phyloP scores from a whole-genome alignment of 2,113 vertebrate genomes.

The Chrysemys picta region DNA sequence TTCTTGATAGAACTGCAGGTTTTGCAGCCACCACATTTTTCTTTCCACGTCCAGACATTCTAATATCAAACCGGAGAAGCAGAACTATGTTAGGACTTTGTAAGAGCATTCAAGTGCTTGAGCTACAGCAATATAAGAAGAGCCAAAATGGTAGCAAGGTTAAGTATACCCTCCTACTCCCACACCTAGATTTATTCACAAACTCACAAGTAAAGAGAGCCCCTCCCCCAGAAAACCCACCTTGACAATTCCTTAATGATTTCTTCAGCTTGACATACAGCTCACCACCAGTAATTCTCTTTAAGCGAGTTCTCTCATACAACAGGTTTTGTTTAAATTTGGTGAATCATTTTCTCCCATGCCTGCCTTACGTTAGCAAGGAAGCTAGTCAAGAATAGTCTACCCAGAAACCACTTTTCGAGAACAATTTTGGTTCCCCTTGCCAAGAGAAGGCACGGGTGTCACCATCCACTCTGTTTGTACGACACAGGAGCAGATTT shows the following conservation, averaged over 20 bases:
- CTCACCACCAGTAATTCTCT: not conserved
- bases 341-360: not conserved
- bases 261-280: not conserved
- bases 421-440: not conserved
- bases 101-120: rapidly evolving
- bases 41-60: slow-evolving; percentile 84
- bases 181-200: not conserved
- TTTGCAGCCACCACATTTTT: not conserved
- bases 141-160: rapidly evolving
- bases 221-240: too few relatives aligned
- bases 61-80: not conserved
- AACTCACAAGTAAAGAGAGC: slow-evolving; percentile 58
- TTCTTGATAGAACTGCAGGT: slow-evolving; percentile 3
- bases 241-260: not conserved
- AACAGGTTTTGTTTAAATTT: not conserved
- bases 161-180: not conserved
- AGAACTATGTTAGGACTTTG: not conserved
- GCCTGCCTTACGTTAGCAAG: not conserved
- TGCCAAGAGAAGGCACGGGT: not conserved
- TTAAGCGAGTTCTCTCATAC: not conserved
- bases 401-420: not conserved
- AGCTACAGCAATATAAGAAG: not conserved
- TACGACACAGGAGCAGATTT: not conserved
- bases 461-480: not conserved
- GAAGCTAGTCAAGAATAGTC: not conserved